phyloP scores from a whole-genome alignment of 2,888 invertebrate species.

The Pheosia gnoma region DNA sequence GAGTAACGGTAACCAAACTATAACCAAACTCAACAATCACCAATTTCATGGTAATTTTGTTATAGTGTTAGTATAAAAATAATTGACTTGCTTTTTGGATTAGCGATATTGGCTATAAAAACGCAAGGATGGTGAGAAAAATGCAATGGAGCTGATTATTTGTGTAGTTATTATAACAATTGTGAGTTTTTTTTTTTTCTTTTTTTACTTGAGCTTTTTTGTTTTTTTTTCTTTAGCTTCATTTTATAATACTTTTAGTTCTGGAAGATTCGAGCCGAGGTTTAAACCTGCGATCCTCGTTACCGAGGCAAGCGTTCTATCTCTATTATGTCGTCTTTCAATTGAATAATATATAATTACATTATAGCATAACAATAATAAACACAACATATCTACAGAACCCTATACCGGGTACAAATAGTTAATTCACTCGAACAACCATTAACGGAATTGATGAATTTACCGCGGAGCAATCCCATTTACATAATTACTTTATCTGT shows the following conservation, averaged over 20 bases:
- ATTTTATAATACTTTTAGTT: no score
- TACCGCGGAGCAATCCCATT: background rate
- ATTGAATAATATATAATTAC: no score
- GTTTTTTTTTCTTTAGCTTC: no score
- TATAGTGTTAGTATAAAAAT: background rate
- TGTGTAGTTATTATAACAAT: constrained; percentile 17
- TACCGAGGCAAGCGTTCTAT: no score
- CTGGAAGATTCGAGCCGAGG: no score
- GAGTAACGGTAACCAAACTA: background rate
- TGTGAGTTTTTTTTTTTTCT: constrained; percentile 17
- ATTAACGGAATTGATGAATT: background rate
- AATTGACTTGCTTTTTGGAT: background rate
- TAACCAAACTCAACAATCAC: background rate
- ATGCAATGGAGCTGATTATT: constrained; percentile 28
- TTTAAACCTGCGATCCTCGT: no score
- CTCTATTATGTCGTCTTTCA: no score
- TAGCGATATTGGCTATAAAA: background rate
- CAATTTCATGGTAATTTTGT: constrained; percentile 17
- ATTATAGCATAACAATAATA: no score
- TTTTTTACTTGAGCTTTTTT: background rate
- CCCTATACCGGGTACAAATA: background rate
- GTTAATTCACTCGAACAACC: background rate
- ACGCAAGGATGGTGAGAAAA: constrained; percentile 15
- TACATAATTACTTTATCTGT: background rate
- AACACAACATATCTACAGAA: no score